Conservation (phyloP, 37 sponge, comb jelly and placozoan species). For the Hormiphora californensis region DNA sequence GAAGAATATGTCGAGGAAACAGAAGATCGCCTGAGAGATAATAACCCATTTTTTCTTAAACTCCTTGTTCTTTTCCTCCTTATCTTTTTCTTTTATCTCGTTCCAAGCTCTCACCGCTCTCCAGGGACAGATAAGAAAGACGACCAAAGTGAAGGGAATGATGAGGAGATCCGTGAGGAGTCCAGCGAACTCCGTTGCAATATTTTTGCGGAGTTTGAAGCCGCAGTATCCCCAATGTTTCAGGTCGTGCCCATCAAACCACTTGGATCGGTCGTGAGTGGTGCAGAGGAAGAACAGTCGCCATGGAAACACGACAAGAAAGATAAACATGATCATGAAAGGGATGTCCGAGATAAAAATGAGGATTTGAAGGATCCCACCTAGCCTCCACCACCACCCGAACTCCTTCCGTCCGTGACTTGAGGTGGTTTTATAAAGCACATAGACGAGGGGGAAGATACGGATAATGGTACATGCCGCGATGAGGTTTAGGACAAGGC, state of each 20-base stretch:
- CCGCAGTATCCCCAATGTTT: constrained; percentile 2
- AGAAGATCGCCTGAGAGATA: neutral
- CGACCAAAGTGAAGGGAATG: constrained; percentile 29
- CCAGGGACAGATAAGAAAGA: neutral
- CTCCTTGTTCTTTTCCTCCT: neutral
- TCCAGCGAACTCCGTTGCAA: neutral
- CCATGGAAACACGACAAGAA: neutral
- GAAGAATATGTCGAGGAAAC: neutral
- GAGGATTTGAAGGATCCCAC: neutral
- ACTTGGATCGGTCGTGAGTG: no score
- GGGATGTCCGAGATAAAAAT: constrained; percentile 45
- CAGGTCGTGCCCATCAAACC: neutral
- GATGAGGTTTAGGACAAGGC: neutral
- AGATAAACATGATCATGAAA: neutral
- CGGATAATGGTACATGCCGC: constrained; percentile 8
- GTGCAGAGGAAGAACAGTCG: neutral
- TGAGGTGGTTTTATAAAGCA: neutral
- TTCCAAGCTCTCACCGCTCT: neutral
- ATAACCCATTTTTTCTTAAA: neutral
- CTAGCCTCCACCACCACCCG: neutral
- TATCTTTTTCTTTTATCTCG: neutral
- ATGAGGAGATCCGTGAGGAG: neutral
- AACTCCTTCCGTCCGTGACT: neutral
- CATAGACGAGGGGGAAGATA: neutral
- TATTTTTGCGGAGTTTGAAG: neutral